A percentile compares a stretch with the other conserved stretches of the same genome.
Conservation (phyloP, 2,797 vertebrate genomes). For the Taenioides sp. region DNA sequence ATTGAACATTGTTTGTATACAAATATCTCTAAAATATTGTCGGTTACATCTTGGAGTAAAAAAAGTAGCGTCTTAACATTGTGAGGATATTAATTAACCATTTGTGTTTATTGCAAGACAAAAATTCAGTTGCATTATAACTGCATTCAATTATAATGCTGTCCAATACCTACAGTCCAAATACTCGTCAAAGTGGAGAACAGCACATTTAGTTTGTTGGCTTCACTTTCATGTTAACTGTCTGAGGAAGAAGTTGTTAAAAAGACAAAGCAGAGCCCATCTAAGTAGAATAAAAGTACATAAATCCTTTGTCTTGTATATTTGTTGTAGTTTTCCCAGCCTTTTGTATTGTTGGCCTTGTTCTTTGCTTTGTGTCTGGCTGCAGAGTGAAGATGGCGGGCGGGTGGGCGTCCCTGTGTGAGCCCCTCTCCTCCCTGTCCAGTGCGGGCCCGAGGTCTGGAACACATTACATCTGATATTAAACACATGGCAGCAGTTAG, state of each 20-base stretch:
- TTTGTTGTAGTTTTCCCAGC: not conserved
- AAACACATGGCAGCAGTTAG: conserved; percentile 84
- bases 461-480: conserved; percentile 84
- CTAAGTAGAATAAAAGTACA: not conserved
- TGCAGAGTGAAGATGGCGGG: conserved; percentile 64
- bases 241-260: not conserved
- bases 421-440: conserved; percentile 66
- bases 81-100: too few species aligned
- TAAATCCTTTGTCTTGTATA: not conserved
- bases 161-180: too few species aligned
- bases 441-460: conserved; percentile 73
- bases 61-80: too few species aligned
- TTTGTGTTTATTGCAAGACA: too few species aligned
- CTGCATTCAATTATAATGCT: too few species aligned
- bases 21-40: too few species aligned
- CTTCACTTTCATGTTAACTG: not conserved
- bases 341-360: conserved; percentile 21
- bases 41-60: too few species aligned
- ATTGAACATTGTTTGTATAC: too few species aligned
- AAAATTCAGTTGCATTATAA: too few species aligned
- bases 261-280: not conserved
- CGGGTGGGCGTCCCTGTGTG: conserved; percentile 45
- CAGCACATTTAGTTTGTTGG: too few species aligned
- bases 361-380: conserved; percentile 63
- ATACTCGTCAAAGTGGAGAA: too few species aligned